Percentiles rank a stretch among this genome's conserved stretches.
phyloP scores from a whole-genome alignment of 2,113 vertebrate genomes.

The Otus sunia region DNA sequence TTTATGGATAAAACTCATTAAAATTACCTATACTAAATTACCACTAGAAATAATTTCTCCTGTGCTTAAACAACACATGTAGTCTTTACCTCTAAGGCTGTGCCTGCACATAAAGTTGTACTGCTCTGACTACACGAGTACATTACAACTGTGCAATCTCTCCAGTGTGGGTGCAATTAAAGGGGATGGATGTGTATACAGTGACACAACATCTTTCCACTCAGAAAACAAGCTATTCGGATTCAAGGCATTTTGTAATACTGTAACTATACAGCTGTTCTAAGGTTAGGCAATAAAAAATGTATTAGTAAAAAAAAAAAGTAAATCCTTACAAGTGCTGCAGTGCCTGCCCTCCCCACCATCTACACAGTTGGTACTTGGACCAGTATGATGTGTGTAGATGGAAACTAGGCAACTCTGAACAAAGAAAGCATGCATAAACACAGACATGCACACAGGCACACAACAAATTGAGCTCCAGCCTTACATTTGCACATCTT shows the following conservation, averaged over 20 bases:
- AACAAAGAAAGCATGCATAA: background rate
- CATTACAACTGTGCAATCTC: background rate
- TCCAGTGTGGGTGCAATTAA: background rate
- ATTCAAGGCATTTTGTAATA: background rate
- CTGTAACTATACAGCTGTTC: background rate
- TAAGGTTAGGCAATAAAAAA: background rate
- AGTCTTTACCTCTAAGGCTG: background rate
- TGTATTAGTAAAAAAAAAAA: background rate
- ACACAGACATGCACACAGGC: background rate
- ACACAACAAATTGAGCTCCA: background rate
- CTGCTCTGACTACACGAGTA: fast-evolving
- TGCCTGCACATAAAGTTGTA: background rate
- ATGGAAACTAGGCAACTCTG: background rate
- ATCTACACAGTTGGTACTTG: background rate
- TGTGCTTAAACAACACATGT: background rate
- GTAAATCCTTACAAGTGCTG: background rate
- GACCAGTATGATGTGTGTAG: background rate
- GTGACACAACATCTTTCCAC: background rate
- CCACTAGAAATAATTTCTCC: background rate
- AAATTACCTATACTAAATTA: background rate
- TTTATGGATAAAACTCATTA: background rate
- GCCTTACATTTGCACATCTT: background rate
- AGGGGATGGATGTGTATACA: background rate
- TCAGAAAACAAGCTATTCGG: background rate
- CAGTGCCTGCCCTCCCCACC: background rate